Evolutionary conservation across 2,797 vertebrate genomes (phyloP), one percentile per base, ranked within the genome.

Genomic region (Acanthopagrus latus): DNA sequence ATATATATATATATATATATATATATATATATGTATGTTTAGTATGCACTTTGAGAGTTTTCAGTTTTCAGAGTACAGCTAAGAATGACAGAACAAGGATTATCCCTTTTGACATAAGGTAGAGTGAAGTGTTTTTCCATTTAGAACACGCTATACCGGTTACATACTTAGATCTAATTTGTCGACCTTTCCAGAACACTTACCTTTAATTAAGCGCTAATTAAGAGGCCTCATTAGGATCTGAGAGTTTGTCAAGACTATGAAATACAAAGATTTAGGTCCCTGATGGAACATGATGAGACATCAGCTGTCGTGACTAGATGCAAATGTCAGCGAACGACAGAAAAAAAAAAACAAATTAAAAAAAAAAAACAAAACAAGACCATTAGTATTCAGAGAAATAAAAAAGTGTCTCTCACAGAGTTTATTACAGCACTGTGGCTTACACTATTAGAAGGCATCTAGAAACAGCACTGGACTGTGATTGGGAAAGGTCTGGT

Each of bases 311-410:
- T 43, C 44, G 48, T 52, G 20, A 57, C 52, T 47, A 18, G 56
- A 76, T 67, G 76, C 68, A 76, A 75, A 72, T 72, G 67, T 81
- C 71, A 82, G 56, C 71, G 71, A 23, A 50, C 25, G 9, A 58
- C 64, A 60, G 21, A 54, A 64, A 54, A 64, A 65, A 25, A 2
- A 50, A 60, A 54, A 64, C n/a, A n/a, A n/a, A n/a, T n/a, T n/a
- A n/a, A n/a, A 54, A 64, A 54, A 64, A 65, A 25, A 2, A 50
- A 60, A 54, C 64, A 65, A 79, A 43, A 76, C 46, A 57, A 71
- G 41, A 23, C 44, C 46, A 44, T 62, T 74, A 46, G 56, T 38
- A 59, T 25, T 55, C 41, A 74, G 62, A 52, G 59, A 55, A 65
- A 44, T 65, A 23, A 70, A 59, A 59, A 20, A 18, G 51, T 43